These are phyloP conservation scores for Cabera pusaria DNA, from an alignment of 2,888 invertebrate genomes.

Conservation along the genomic window DNA sequence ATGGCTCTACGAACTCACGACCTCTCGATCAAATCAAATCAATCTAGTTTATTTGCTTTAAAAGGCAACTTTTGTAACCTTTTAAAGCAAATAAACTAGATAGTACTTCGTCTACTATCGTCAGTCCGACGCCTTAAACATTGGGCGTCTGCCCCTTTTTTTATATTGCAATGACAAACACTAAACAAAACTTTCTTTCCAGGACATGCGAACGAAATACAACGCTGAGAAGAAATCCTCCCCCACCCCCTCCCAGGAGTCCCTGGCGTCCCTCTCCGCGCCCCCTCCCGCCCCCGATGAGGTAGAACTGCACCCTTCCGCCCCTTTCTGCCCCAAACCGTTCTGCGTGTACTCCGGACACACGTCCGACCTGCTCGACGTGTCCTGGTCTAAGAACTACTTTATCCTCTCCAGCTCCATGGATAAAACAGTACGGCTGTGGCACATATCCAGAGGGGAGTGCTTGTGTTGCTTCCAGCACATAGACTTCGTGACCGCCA, in stretches of 20 bases:
- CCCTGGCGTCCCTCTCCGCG: slow-evolving; percentile 86
- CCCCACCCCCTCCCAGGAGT: slow-evolving; percentile 96
- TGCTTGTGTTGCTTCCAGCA: slow-evolving; percentile 99
- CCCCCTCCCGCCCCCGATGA: slow-evolving; percentile 83
- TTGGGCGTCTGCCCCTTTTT: too few species aligned
- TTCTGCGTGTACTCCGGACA: slow-evolving; percentile 97
- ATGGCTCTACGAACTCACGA: too few species aligned
- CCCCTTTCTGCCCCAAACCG: slow-evolving; percentile 94
- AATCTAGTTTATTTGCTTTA: too few species aligned
- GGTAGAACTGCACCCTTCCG: slow-evolving; percentile 80
- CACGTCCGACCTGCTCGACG: slow-evolving; percentile 97
- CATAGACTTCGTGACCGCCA: slow-evolving; percentile 99
- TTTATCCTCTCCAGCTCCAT: slow-evolving; percentile 98
- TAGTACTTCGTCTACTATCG: too few species aligned
- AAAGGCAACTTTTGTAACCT: too few species aligned
- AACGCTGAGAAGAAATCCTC: slow-evolving; percentile 94
- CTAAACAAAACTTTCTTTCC: too few species aligned
- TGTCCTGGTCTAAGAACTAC: slow-evolving; percentile 99
- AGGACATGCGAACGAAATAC: slow-evolving; percentile 98
- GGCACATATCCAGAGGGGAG: slow-evolving; percentile 98
- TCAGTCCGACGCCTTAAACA: too few species aligned
- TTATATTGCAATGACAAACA: too few species aligned
- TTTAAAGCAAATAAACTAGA: too few species aligned
- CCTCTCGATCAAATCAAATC: too few species aligned
- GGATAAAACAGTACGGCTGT: slow-evolving; percentile 97